Conservation (phyloP, 2,113 vertebrate genomes). For the Coracopsis vasa region DNA sequence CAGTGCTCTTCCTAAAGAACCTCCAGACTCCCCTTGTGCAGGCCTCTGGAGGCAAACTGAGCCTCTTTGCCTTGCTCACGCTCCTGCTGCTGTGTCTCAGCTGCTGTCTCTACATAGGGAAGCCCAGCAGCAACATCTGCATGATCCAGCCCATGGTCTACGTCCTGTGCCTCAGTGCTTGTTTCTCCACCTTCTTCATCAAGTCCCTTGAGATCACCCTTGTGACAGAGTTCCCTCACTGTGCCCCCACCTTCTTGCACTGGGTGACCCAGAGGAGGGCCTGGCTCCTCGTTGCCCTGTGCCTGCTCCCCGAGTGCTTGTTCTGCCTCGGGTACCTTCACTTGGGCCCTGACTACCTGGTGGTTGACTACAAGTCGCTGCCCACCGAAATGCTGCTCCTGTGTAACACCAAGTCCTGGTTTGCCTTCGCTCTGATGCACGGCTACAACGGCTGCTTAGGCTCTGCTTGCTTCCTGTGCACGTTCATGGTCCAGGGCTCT, state of each 20-base stretch:
- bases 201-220: conserved; percentile 73
- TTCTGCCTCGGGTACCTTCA: conserved; percentile 15
- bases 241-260: neutral
- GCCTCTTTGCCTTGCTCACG: conserved; percentile 67
- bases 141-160: conserved; percentile 69
- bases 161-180: conserved; percentile 75
- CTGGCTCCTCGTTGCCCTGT: conserved; percentile 31
- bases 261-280: neutral
- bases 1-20: conserved; percentile 69
- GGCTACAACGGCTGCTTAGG: conserved; percentile 69
- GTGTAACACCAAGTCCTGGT: conserved; percentile 75
- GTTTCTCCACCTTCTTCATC: conserved; percentile 77
- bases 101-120: conserved; percentile 77
- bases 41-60: conserved; percentile 71
- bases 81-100: conserved; percentile 74
- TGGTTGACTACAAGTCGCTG: neutral
- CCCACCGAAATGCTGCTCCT: conserved; percentile 74
- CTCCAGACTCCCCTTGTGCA: conserved; percentile 68
- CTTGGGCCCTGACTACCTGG: neutral
- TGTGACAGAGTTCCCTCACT: neutral
- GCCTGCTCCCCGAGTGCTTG: neutral
- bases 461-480: conserved; percentile 81
- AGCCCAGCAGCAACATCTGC: conserved; percentile 69
- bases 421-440: conserved; percentile 73
- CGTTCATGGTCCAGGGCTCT: conserved; percentile 82